Evolutionary conservation across 2,888 invertebrate species (phyloP), one percentile per base, ranked within the genome.

Genomic region (Agonopterix heracliana): DNA sequence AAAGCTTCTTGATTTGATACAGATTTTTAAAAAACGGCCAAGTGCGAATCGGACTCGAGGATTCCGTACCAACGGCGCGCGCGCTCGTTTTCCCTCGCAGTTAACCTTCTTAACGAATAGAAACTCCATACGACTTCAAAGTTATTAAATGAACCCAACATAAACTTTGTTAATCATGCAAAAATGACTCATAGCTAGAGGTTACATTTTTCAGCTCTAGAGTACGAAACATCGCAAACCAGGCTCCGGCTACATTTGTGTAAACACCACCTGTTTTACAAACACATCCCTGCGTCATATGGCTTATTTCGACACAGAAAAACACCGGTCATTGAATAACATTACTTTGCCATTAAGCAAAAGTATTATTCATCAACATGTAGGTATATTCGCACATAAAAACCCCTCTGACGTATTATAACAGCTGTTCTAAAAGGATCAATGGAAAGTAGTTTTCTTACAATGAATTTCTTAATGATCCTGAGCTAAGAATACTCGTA

Each of bases 241-340:
- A 13, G 34, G 59, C 56, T 54, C 50, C 54, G 41, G 45, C 45
- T 47, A 36, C 83, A 77, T 74, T 81, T 84, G 83, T 59, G 64
- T 64, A 57, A 77, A 83, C 68, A 78, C 13, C 50, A 60, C 55
- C 79, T 78, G 71, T 74, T 79, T 78, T 63, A 52, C 57, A 57
- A 59, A 48, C 60, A 65, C 68, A 69, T 71, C 69, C 66, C 74
- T 82, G 79, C 86, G 85, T 86, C 86, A 86, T 75, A 50, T 54
- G 55, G 72, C 69, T 68, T 78, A 81, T 82, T 82, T 81, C 60
- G 74, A 78, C 68, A 74, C 56, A 58, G 55, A 64, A 71, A 54
- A 58, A 56, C 59, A 59, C 46, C 26, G 49, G 17, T 46, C 60
- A 63, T 70, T 74, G 60, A 72, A 72, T 70, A 70, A 72, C 60